Base-by-base conservation (phyloP, 1,140 invertebrate genomes). In the Adoxophyes honmai region DNA sequence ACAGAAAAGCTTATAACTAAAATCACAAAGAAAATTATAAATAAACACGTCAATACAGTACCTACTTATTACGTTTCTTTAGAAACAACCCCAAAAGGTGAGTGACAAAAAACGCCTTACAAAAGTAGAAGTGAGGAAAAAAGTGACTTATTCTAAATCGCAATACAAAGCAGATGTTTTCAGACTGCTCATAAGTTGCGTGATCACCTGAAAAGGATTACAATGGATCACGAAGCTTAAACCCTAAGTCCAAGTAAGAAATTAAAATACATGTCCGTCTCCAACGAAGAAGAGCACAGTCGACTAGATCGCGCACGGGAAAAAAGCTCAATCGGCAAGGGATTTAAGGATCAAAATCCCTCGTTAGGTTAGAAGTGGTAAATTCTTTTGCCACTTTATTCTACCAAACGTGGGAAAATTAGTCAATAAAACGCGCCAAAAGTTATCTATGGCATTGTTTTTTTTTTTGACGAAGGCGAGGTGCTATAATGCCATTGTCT, bases 401-500 rank as follows among this genome's bases (percentile, higher is more conserved):
- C 6, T 6, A 3, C 21, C 2, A 21, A 2, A 56, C 68, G 75
- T 74, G 75, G 71, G 73, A 77, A 78, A 18, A 60, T 28, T 69
- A 64, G 65, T 70, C 69, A 70, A 66, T 66, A 68, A 69, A 72
- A 37, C 60, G 64, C 65, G 64, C 64, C 59, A 62, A 71, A 68
- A 67, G 62, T 65, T 66, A 66, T 69, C 56, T 61, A 52, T 64
- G 59, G 62, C 59, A 37, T 69, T 63, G 55, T 67, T 71, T 71
- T 62, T 71, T 75, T 75, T 60, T 66, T 64, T 63, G 61, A 56
- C 16, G 34, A 15, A 59, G 48, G 61, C 44, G 52, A 34, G 55
- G 55, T 55, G 53, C 54, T 61, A 70, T 70, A 67, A 65, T 64
- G 60, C 64, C 52, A 74, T 80, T 80, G 75, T 83, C 62, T 76